Conservation (phyloP, 2,797 vertebrate genomes). For the Amblyopsis hoosieri region DNA sequence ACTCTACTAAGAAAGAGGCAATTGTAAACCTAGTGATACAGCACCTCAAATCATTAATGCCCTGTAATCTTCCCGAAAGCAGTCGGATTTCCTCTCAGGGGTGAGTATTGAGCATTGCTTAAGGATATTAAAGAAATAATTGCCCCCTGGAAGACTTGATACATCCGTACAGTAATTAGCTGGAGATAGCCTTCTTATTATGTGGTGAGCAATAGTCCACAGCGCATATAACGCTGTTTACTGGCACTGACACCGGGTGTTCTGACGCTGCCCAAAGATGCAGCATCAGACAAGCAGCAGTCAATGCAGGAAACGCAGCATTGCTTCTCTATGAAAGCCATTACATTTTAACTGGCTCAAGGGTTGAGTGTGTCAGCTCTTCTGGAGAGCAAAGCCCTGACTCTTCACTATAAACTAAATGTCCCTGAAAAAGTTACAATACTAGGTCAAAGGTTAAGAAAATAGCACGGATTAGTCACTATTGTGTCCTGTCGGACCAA, state of each 20-base stretch:
- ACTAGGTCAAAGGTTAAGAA: slow-evolving; percentile 18
- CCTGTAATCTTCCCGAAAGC: slow-evolving; percentile 56
- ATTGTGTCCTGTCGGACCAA: slow-evolving; percentile 16
- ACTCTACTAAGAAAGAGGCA: slow-evolving; percentile 32
- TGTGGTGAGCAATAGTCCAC: background rate
- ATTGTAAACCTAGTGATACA: slow-evolving; percentile 37
- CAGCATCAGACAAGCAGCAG: slow-evolving; percentile 30
- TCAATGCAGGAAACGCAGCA: slow-evolving; percentile 48
- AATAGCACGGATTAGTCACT: slow-evolving; percentile 10
- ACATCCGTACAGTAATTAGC: too few relatives aligned
- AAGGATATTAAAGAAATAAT: slow-evolving; percentile 47
- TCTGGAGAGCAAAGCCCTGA: slow-evolving; percentile 12
- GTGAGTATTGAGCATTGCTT: slow-evolving; percentile 38
- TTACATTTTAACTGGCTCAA: slow-evolving; percentile 57
- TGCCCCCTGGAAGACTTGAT: too few relatives aligned
- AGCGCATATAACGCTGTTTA: slow-evolving; percentile 15
- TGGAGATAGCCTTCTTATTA: too few relatives aligned
- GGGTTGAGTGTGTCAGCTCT: slow-evolving; percentile 51
- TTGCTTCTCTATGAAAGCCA: slow-evolving; percentile 51
- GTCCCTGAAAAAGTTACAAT: slow-evolving; percentile 21
- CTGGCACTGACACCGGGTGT: too few relatives aligned
- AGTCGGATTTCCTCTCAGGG: slow-evolving; percentile 50
- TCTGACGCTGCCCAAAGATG: slow-evolving; percentile 18
- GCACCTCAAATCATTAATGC: slow-evolving; percentile 54
- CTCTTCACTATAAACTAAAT: slow-evolving; percentile 19